Percentiles rank a stretch among this genome's conserved stretches.
phyloP scores from a whole-genome alignment of 92 coral and sea anemone genomes.

The Paramuricea clavata region DNA sequence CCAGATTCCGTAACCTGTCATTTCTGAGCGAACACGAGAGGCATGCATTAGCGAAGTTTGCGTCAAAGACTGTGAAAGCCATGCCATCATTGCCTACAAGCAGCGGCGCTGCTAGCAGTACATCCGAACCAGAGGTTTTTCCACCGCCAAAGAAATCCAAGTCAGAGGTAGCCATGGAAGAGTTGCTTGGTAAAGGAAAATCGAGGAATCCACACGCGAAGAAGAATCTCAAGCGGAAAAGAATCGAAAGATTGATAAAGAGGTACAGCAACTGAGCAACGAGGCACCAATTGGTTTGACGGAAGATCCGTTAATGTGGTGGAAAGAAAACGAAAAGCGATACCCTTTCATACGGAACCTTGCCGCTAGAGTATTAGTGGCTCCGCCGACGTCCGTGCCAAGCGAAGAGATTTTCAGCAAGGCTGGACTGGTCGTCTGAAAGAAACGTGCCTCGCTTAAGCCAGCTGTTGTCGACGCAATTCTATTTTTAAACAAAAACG shows the following conservation, averaged over 20 bases:
- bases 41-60: slow-evolving; percentile 15
- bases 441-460: too few species aligned
- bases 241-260: slow-evolving; percentile 11
- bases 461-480: too few species aligned
- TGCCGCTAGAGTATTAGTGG: slow-evolving; percentile 1
- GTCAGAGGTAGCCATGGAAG: slow-evolving; percentile 45
- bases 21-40: slow-evolving; percentile 26
- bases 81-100: slow-evolving; percentile 14
- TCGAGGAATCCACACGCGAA: background rate
- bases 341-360: slow-evolving; percentile 26
- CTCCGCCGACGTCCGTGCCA: background rate
- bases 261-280: background rate
- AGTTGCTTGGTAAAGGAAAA: slow-evolving; percentile 24
- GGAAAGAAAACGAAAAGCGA: slow-evolving; percentile 27
- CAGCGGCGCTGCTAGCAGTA: background rate
- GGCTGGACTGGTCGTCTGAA: slow-evolving; percentile 16
- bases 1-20: slow-evolving; percentile 23
- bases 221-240: slow-evolving; percentile 13
- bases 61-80: slow-evolving; percentile 23
- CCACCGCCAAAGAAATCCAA: slow-evolving; percentile 13
- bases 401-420: slow-evolving; percentile 32
- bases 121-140: background rate
- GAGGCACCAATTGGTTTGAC: slow-evolving; percentile 1
- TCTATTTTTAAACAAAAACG: too few species aligned
- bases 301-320: slow-evolving; percentile 33